Conservation (phyloP, 2,888 invertebrate genomes). For the Nomada flava region DNA sequence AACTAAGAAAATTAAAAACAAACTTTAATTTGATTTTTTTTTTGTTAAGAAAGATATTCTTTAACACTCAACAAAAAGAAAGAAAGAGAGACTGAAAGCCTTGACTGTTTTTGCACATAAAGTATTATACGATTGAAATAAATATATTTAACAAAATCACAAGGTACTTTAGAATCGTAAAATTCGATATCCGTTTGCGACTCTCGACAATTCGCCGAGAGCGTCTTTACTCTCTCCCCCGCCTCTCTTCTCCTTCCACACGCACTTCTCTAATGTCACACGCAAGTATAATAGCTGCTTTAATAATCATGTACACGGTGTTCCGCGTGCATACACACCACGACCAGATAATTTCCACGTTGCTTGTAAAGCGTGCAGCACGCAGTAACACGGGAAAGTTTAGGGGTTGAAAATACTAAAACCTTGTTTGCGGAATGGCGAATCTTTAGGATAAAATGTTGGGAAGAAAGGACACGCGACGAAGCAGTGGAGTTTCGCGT, state of each 20-base stretch:
- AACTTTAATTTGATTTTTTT: no score
- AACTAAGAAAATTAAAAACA: no score
- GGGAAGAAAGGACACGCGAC: slow-evolving; percentile 6
- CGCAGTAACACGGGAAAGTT: slow-evolving; percentile 32
- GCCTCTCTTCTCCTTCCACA: neutral
- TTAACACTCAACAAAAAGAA: no score
- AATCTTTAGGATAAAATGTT: slow-evolving; percentile 17
- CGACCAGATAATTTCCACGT: slow-evolving; percentile 37
- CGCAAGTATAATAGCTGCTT: slow-evolving; percentile 48
- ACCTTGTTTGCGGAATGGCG: neutral
- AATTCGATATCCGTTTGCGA: slow-evolving; percentile 37
- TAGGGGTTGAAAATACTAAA: slow-evolving; percentile 6
- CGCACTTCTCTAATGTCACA: slow-evolving; percentile 34
- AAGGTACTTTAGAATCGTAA: slow-evolving; percentile 9
- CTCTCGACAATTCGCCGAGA: slow-evolving; percentile 28
- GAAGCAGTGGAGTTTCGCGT: neutral
- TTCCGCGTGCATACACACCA: slow-evolving; percentile 17
- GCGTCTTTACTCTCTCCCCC: neutral
- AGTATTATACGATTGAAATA: neutral
- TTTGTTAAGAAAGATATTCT: no score
- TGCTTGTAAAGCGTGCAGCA: slow-evolving; percentile 32
- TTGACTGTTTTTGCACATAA: neutral
- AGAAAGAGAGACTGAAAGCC: no score
- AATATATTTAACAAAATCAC: slow-evolving; percentile 14
- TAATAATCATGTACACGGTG: slow-evolving; percentile 48